Evolutionary conservation across 2,113 vertebrate species (phyloP).

Genomic region (Sylvia atricapilla): DNA sequence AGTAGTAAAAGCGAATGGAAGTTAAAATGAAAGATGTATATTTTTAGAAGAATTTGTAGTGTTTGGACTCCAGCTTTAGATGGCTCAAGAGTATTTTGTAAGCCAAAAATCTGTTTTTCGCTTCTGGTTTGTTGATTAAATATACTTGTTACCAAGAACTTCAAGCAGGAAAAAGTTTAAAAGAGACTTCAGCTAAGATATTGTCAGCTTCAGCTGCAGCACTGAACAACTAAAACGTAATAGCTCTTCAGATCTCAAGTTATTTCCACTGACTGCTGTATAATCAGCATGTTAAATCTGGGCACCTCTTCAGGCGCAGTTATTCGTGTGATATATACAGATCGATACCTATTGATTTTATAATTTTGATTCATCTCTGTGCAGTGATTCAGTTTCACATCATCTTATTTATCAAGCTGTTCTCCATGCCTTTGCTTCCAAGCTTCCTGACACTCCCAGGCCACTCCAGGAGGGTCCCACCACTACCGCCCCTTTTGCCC

Average conservation of each 20-base stretch:
- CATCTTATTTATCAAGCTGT: conserved; percentile 55
- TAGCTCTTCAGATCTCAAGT: conserved; percentile 12
- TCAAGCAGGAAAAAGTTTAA: neutral
- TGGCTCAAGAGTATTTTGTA: conserved; percentile 23
- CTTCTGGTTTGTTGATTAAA: conserved; percentile 39
- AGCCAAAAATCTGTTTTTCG: neutral
- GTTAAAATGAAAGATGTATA: conserved; percentile 7
- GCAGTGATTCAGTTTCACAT: conserved; percentile 36
- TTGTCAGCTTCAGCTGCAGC: conserved; percentile 8
- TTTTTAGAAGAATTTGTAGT: conserved; percentile 34
- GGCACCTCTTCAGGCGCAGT: conserved; percentile 49
- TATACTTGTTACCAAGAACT: conserved; percentile 31
- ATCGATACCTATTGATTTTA: conserved; percentile 69
- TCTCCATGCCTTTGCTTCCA: neutral
- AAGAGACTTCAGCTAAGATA: neutral
- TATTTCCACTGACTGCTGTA: conserved; percentile 30
- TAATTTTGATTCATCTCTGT: conserved; percentile 66
- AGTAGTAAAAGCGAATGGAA: neutral
- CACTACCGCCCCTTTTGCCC: neutral
- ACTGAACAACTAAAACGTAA: neutral
- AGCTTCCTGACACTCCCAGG: neutral
- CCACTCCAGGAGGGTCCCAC: neutral
- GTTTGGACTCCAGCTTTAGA: conserved; percentile 3
- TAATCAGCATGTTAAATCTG: conserved; percentile 61
- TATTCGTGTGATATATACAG: conserved; percentile 67